Conservation (phyloP, 2,797 vertebrate genomes). For the Sebastes wilsoni region DNA sequence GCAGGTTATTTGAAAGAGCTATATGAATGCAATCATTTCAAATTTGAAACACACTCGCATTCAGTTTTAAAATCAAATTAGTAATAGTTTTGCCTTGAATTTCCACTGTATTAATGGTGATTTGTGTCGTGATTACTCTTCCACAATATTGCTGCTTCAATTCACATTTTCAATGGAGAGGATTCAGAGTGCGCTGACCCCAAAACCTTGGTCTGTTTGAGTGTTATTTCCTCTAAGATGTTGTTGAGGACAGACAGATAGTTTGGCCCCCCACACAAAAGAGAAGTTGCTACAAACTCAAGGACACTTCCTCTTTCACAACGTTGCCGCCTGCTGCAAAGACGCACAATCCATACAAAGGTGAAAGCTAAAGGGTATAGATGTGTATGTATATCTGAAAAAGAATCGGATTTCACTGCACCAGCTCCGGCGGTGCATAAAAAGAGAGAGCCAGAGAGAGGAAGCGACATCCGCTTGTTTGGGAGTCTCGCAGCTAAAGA, state of each 20-base stretch:
- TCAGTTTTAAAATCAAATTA: background rate
- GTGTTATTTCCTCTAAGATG: constrained; percentile 3
- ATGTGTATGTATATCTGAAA: background rate
- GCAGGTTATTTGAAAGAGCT: constrained; percentile 12
- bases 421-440: constrained; percentile 36
- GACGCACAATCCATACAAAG: constrained; percentile 17
- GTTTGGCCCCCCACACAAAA: background rate
- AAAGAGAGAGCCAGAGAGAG: constrained; percentile 9
- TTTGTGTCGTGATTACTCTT: background rate
- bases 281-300: constrained; percentile 41
- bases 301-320: constrained; percentile 49
- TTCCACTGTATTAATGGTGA: background rate
- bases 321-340: constrained; percentile 9
- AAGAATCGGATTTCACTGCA: constrained; percentile 43
- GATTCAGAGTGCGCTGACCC: constrained; percentile 32
- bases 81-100: constrained; percentile 4
- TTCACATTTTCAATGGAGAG: constrained; percentile 19
- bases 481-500: background rate
- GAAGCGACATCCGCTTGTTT: background rate
- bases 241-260: background rate
- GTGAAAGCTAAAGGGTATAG: constrained; percentile 39
- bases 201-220: constrained; percentile 5
- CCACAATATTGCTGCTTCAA: constrained; percentile 2
- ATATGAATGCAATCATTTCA: background rate
- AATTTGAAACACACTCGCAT: background rate